Conservation (phyloP, 1,140 invertebrate genomes). For the Trichogramma pretiosum region DNA sequence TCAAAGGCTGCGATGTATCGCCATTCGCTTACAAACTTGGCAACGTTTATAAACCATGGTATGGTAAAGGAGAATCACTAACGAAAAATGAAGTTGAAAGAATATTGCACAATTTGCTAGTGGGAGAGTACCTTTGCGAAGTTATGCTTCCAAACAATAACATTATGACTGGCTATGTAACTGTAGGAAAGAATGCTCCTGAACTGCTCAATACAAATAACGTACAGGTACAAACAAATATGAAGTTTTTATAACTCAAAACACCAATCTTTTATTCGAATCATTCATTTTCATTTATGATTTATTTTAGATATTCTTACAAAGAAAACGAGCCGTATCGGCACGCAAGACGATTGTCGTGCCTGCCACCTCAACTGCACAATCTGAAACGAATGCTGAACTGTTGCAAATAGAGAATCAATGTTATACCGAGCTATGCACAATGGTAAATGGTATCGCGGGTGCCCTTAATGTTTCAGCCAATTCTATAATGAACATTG, state of each 20-base stretch:
- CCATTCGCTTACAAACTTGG: conserved; percentile 13
- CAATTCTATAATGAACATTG: conserved; percentile 52
- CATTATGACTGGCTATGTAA: conserved; percentile 74
- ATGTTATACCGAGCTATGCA: conserved; percentile 49
- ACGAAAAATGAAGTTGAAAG: conserved; percentile 67
- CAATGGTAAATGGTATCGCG: conserved; percentile 46
- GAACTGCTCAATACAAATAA: conserved; percentile 32
- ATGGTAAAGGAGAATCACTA: conserved; percentile 60
- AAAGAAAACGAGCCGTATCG: conserved; percentile 8
- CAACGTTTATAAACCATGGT: conserved; percentile 43
- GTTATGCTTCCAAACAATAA: conserved; percentile 69
- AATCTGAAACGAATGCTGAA: conserved; percentile 9
- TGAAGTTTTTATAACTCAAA: not conserved
- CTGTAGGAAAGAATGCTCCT: conserved; percentile 58
- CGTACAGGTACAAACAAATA: conserved; percentile 26
- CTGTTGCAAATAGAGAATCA: conserved; percentile 38
- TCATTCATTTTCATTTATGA: not conserved
- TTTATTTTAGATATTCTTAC: conserved; percentile 9
- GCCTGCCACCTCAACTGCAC: not conserved
- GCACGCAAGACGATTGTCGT: not conserved
- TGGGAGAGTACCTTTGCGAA: conserved; percentile 71
- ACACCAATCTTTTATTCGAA: not conserved
- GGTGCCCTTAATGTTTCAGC: conserved; percentile 45
- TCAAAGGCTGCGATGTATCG: conserved; percentile 53
- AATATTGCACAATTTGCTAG: conserved; percentile 70